Percentiles rank a stretch among this genome's conserved stretches.
Conservation (phyloP, 2,113 vertebrate species). For the Dryoscopus gambensis region DNA sequence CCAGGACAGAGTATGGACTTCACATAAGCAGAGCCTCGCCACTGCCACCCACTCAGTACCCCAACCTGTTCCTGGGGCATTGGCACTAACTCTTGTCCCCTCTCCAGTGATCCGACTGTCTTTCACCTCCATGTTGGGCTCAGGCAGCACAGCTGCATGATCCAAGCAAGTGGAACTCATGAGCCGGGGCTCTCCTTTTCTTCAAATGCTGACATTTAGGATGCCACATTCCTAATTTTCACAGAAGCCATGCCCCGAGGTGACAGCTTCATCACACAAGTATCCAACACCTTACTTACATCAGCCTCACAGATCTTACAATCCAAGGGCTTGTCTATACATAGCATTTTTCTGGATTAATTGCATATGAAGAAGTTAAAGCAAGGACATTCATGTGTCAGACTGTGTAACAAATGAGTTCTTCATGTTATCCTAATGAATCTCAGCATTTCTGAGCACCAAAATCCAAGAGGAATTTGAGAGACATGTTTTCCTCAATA, state of each 20-base stretch:
- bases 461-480: background rate
- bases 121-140: rapidly evolving
- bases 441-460: background rate
- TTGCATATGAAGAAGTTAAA: background rate
- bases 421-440: background rate
- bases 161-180: rapidly evolving
- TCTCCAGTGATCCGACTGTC: background rate
- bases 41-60: background rate
- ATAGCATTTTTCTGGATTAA: background rate
- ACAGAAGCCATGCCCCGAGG: background rate
- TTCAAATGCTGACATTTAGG: background rate
- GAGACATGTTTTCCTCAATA: background rate
- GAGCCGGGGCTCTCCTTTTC: background rate
- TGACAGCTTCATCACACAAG: background rate
- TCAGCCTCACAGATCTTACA: background rate
- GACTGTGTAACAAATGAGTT: background rate
- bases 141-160: background rate
- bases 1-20: background rate
- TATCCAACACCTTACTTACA: background rate
- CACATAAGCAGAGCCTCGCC: background rate
- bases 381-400: background rate
- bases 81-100: rapidly evolving
- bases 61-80: background rate
- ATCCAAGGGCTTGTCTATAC: background rate
- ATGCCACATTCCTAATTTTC: background rate